Evolutionary conservation across 2,888 invertebrate genomes (phyloP).

Genomic region (Camptogramma bilineatum): DNA sequence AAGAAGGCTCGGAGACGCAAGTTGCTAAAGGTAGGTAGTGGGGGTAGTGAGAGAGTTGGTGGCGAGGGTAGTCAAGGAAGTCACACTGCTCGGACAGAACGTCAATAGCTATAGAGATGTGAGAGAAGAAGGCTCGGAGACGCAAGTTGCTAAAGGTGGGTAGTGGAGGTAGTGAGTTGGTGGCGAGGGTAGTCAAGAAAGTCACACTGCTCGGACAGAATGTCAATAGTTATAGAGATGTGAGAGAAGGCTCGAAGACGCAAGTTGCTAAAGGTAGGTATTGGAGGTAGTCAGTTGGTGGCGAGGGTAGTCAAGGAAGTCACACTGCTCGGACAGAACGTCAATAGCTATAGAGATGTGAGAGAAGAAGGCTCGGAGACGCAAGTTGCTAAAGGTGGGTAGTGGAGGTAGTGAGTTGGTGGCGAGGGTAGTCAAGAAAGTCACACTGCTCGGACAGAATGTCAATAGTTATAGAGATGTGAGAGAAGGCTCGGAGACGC

Average conservation of each 20-base stretch:
- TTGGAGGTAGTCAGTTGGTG: constrained; percentile 91
- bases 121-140: too few species aligned
- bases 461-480: constrained; percentile 97
- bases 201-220: constrained; percentile 93
- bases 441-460: constrained; percentile 93
- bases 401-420: constrained; percentile 92
- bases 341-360: constrained; percentile 96
- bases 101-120: too few species aligned
- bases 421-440: constrained; percentile 92
- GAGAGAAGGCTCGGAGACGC: constrained; percentile 80
- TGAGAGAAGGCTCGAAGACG: constrained; percentile 77
- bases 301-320: constrained; percentile 92
- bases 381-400: too few species aligned
- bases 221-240: constrained; percentile 97
- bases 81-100: too few species aligned
- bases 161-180: constrained; percentile 91
- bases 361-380: constrained; percentile 76
- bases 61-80: too few species aligned
- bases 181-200: constrained; percentile 92
- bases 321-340: constrained; percentile 94
- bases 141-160: too few species aligned
- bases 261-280: too few species aligned
- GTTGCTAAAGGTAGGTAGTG: constrained; percentile 83
- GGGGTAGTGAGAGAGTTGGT: neutral
- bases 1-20: constrained; percentile 78